Base-by-base conservation (phyloP, 2,888 invertebrate species). In the Cheilosia vulpina region DNA sequence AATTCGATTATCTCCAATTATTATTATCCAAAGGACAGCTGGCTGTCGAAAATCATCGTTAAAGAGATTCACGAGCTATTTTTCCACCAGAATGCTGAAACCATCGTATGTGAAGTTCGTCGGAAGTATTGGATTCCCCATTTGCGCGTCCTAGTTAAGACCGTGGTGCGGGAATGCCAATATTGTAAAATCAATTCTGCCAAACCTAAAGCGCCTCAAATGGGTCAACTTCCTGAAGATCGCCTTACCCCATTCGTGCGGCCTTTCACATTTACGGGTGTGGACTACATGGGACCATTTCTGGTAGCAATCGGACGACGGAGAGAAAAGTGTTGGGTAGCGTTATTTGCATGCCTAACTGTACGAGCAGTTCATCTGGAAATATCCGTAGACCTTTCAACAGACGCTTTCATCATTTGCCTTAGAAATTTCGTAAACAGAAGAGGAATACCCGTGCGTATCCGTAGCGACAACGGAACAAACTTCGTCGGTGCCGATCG, bases 131-230 rank as follows among this genome's bases (percentile, higher is more conserved):
- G 31, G 31, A 31, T 31, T 7, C 31, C 31, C 31, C 31, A 31
- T 31, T 7, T 31, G 31, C 31, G 31, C 6, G 31, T 31, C 7
- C 31, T 31, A 31, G 31, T 19, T 19, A 43, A 21, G 17, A 41
- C 13, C 5, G 43, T 62, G 9, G 21, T 41, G 1, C 15, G 7
- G 3, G 19, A 4, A 0, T 72, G 62, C 15, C 60, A 41, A 9
- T 4, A 0, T 6, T 72, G 72, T 4, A 62, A 62, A 31, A 53
- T 34, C 5, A 3, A 11, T 13, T 24, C 7, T 9, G 60, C 60
- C 2, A 60, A n/a, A 5, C 45, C 45, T 19, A 15, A 6, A n/a
- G 24, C 5, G 43, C 83, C 87, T 9, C 53, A 53, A 19, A 87
- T 87, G 87, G 87, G n/a, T n/a, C n/a, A 63, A 17, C 4, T 21